Evolutionary conservation across 2,797 vertebrate genomes (phyloP).

Genomic region (Taenioides sp.): DNA sequence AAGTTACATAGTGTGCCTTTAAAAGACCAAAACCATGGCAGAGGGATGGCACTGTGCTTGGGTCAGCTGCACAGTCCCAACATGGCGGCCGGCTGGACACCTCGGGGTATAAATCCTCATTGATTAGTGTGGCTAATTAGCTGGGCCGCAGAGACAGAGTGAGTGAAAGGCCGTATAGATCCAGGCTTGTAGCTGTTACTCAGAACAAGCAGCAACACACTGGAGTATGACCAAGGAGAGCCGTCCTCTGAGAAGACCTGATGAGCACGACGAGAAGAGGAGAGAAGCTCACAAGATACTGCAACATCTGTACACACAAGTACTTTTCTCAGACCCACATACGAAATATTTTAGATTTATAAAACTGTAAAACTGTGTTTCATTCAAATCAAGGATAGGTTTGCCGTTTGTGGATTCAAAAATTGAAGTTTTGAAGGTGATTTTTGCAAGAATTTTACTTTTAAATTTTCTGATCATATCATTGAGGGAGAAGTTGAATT

Average conservation of each 20-base stretch:
- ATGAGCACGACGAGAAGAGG: not conserved
- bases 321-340: too few relatives aligned
- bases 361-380: too few relatives aligned
- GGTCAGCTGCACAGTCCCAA: not conserved
- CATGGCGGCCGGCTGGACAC: slow-evolving; percentile 15
- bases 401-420: too few relatives aligned
- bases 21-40: not conserved
- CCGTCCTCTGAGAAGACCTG: not conserved
- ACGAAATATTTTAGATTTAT: too few relatives aligned
- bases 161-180: slow-evolving; percentile 47
- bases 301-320: too few relatives aligned
- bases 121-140: slow-evolving; percentile 63
- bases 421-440: too few relatives aligned
- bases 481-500: too few relatives aligned
- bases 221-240: slow-evolving; percentile 46
- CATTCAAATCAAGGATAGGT: too few relatives aligned
- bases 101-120: slow-evolving; percentile 51
- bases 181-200: slow-evolving; percentile 45
- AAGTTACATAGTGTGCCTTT: too few relatives aligned
- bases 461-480: too few relatives aligned
- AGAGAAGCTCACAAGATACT: not conserved
- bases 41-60: not conserved
- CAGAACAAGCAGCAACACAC: slow-evolving; percentile 40
- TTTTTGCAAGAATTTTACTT: too few relatives aligned
- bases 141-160: slow-evolving; percentile 51